These are phyloP conservation scores for Ophion obscuratus DNA, from an alignment of 2,888 invertebrate genomes.

Conservation along the genomic window DNA sequence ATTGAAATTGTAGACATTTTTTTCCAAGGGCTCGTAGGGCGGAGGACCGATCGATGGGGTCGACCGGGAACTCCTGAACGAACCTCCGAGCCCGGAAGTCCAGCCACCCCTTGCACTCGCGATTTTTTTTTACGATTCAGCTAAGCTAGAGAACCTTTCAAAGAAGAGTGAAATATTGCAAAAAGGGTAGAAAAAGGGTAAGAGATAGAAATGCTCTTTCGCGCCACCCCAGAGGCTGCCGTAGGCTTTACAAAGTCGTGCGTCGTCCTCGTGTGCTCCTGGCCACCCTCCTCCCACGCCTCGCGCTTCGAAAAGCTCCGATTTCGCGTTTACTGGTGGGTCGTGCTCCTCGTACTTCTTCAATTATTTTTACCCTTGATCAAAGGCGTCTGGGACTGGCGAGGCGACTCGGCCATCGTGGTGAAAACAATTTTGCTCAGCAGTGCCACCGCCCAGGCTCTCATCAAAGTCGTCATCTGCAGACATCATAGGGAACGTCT, in stretches of 20 bases:
- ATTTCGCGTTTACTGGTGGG: slow-evolving; percentile 71
- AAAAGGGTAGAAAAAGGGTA: background rate
- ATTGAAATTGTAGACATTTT: background rate
- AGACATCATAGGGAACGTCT: slow-evolving; percentile 66
- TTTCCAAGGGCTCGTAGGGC: background rate
- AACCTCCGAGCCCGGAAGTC: background rate
- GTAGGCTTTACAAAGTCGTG: slow-evolving; percentile 57
- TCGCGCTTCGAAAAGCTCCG: slow-evolving; percentile 60
- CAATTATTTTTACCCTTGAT: slow-evolving; percentile 69
- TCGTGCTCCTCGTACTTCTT: slow-evolving; percentile 65
- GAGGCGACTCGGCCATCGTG: slow-evolving; percentile 63
- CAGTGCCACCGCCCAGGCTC: slow-evolving; percentile 69
- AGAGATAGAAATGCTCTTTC: slow-evolving; percentile 26
- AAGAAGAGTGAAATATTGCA: background rate
- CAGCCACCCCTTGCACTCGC: background rate
- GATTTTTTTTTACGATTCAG: background rate
- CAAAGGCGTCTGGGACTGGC: slow-evolving; percentile 69
- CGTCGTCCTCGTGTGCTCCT: slow-evolving; percentile 65
- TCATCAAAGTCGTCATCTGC: slow-evolving; percentile 72
- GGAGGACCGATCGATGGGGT: background rate
- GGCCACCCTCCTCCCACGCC: slow-evolving; percentile 68
- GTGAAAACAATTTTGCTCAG: slow-evolving; percentile 73
- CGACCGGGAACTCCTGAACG: background rate
- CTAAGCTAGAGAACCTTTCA: background rate
- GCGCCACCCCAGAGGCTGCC: slow-evolving; percentile 45